These are phyloP conservation scores for Lissocephala sabroskyi DNA, from an alignment of 2,888 invertebrate species.

Conservation along the genomic window DNA sequence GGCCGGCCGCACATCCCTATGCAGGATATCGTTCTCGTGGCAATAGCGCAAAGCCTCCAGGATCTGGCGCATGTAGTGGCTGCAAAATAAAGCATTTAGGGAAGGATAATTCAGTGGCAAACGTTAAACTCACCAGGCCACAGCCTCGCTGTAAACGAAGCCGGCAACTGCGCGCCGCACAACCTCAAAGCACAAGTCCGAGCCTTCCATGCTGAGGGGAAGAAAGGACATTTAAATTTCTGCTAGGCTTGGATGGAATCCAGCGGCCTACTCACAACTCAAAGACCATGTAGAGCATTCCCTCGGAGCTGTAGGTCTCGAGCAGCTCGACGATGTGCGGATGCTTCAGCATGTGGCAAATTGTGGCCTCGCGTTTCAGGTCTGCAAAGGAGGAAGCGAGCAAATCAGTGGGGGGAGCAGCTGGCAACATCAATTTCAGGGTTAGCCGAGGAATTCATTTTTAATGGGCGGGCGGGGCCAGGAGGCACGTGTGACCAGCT, in stretches of 20 bases:
- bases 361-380: conserved; percentile 97
- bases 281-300: conserved; percentile 99
- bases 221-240: conserved; percentile 7
- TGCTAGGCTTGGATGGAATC: not conserved
- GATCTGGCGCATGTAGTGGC: conserved; percentile 99
- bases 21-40: conserved; percentile 98
- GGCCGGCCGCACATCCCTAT: conserved; percentile 97
- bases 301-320: conserved; percentile 98
- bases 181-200: conserved; percentile 98
- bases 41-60: conserved; percentile 97
- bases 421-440: too few relatives aligned
- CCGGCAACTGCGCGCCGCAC: conserved; percentile 96
- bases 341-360: conserved; percentile 99
- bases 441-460: conserved; percentile 57
- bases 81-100: conserved; percentile 68
- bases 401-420: too few relatives aligned
- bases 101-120: conserved; percentile 18
- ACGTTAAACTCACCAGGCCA: conserved; percentile 86
- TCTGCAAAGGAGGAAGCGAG: conserved; percentile 79
- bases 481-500: conserved; percentile 28
- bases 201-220: conserved; percentile 94
- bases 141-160: conserved; percentile 99
- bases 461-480: conserved; percentile 36
- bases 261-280: conserved; percentile 90
- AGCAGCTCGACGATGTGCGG: conserved; percentile 98